These are phyloP conservation scores for Petroica traversi DNA, from an alignment of 2,113 vertebrate species.

Conservation along the genomic window DNA sequence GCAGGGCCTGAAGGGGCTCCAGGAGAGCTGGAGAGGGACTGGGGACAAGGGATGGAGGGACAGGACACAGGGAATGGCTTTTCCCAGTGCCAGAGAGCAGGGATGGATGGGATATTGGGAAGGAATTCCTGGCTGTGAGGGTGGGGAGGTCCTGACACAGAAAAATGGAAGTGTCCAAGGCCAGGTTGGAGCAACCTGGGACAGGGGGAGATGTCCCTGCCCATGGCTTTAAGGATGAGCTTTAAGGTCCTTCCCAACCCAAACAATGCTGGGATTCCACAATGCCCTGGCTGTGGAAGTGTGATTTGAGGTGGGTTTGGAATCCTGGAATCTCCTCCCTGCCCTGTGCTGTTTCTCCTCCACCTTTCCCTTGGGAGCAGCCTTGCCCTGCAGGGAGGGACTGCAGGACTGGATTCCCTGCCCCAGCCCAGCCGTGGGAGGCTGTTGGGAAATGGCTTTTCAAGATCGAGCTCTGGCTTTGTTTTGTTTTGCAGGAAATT, in stretches of 20 bases:
- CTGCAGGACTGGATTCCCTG: background rate
- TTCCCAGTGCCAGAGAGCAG: background rate
- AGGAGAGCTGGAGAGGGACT: background rate
- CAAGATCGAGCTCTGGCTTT: background rate
- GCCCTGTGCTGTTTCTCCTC: background rate
- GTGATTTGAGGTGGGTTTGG: background rate
- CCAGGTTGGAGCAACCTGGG: background rate
- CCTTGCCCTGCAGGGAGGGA: background rate
- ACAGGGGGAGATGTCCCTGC: rapidly evolving
- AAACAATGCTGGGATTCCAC: background rate
- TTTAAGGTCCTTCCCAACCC: background rate
- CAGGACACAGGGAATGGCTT: background rate
- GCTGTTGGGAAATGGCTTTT: background rate
- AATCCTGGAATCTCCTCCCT: background rate
- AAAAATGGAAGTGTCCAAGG: background rate
- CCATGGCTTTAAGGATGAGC: background rate
- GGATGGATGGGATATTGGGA: too few relatives aligned
- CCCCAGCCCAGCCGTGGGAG: background rate
- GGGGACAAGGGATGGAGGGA: rapidly evolving
- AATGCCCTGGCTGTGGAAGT: background rate
- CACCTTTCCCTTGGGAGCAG: background rate
- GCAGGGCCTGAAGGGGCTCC: rapidly evolving
- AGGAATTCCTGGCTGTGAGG: rapidly evolving
- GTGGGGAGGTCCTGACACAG: rapidly evolving
- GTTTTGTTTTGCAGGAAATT: background rate